Conservation (phyloP, 2,888 invertebrate species). For the Epistrophe eligans region DNA sequence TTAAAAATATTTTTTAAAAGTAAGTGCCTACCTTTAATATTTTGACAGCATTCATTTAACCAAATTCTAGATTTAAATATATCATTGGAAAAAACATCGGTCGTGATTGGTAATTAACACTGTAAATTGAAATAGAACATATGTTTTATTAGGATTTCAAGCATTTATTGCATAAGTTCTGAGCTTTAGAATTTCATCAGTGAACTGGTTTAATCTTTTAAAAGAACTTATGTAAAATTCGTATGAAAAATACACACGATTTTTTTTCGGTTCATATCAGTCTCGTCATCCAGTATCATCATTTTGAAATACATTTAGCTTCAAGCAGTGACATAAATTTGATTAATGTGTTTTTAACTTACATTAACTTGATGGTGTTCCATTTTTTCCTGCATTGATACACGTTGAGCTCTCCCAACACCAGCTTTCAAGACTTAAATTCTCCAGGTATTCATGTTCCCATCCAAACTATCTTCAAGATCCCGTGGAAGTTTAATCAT, state of each 20-base stretch:
- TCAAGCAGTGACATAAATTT: not conserved
- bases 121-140: not conserved
- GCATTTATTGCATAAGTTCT: not conserved
- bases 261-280: constrained; percentile 69
- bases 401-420: constrained; percentile 89
- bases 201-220: constrained; percentile 59
- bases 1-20: not conserved
- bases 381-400: constrained; percentile 99
- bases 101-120: not conserved
- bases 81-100: not conserved
- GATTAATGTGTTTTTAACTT: constrained; percentile 84
- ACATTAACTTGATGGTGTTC: constrained; percentile 99
- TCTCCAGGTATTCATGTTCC: not conserved
- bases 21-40: not conserved
- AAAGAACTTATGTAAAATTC: constrained; percentile 34
- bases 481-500: not conserved
- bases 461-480: not conserved
- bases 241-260: constrained; percentile 72
- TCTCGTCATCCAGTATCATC: constrained; percentile 78
- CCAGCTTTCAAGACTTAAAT: constrained; percentile 94
- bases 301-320: not conserved
- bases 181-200: constrained; percentile 51
- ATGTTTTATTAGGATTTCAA: not conserved
- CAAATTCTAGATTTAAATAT: not conserved
- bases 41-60: not conserved